Evolutionary conservation across 1,140 invertebrate species (phyloP).

Genomic region (Babylonia areolata): DNA sequence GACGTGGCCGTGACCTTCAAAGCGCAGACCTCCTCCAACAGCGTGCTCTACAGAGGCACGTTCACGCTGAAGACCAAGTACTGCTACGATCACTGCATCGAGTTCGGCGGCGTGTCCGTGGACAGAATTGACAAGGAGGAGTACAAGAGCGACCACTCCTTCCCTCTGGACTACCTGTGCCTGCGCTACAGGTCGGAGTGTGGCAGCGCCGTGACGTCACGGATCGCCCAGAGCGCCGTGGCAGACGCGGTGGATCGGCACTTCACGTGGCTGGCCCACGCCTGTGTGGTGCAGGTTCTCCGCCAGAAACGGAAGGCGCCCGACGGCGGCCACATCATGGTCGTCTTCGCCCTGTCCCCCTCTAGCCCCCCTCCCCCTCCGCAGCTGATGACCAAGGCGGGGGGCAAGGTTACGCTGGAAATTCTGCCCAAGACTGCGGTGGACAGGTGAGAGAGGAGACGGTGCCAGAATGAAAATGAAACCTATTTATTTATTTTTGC

Average conservation of each 20-base stretch:
- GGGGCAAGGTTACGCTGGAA: constrained; percentile 30
- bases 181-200: constrained; percentile 12
- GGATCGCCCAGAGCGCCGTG: neutral
- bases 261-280: constrained; percentile 47
- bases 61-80: constrained; percentile 34
- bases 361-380: constrained; percentile 13
- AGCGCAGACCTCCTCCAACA: neutral
- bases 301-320: neutral
- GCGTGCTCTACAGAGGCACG: constrained; percentile 25
- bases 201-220: neutral
- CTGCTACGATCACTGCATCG: constrained; percentile 46
- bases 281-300: constrained; percentile 11
- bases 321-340: neutral
- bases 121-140: constrained; percentile 30
- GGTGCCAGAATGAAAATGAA: neutral
- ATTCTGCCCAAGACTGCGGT: constrained; percentile 47
- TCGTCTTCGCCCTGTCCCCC: constrained; percentile 36
- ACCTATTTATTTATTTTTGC: neutral
- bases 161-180: constrained; percentile 37
- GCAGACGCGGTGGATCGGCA: neutral
- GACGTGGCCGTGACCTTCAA: constrained; percentile 21
- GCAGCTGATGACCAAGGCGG: constrained; percentile 20
- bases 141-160: neutral
- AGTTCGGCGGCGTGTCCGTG: constrained; percentile 40
- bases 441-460: constrained; percentile 38